phyloP scores from a whole-genome alignment of 2,888 invertebrate genomes.

The Folsomia manolachei region DNA sequence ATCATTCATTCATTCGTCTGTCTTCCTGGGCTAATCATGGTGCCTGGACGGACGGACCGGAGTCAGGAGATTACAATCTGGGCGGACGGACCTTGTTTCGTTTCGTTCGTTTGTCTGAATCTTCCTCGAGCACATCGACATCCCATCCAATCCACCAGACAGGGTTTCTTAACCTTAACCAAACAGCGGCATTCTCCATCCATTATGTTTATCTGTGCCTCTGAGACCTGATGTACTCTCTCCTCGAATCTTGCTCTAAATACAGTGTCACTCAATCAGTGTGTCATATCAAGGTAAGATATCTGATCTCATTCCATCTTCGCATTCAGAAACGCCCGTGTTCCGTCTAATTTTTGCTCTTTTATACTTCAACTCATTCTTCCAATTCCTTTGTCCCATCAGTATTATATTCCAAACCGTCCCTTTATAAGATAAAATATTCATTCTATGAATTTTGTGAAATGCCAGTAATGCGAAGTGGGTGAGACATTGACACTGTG shows the following conservation, averaged over 20 bases:
- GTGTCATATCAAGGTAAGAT: constrained; percentile 33
- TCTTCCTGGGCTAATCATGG: too few relatives aligned
- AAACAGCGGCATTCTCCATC: constrained; percentile 44
- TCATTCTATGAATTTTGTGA: too few relatives aligned
- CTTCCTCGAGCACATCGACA: background rate
- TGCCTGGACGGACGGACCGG: too few relatives aligned
- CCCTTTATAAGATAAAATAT: too few relatives aligned
- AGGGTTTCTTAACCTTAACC: background rate
- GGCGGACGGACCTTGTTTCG: background rate
- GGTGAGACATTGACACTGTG: constrained; percentile 11
- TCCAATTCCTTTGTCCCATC: background rate
- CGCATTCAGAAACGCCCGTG: background rate
- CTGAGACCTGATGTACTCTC: constrained; percentile 36
- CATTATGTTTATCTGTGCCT: constrained; percentile 39
- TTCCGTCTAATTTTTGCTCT: background rate
- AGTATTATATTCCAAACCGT: background rate
- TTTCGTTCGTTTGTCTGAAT: background rate
- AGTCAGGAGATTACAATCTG: background rate
- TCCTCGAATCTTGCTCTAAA: background rate
- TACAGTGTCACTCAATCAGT: background rate
- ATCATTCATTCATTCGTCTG: too few relatives aligned
- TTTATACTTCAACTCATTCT: background rate
- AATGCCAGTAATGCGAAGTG: constrained; percentile 17
- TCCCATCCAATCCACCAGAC: background rate
- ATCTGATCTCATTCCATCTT: constrained; percentile 17